Evolutionary conservation across 2,797 vertebrate genomes (phyloP), one percentile per base, ranked within the genome.

Genomic region (Takifugu ocellatus): DNA sequence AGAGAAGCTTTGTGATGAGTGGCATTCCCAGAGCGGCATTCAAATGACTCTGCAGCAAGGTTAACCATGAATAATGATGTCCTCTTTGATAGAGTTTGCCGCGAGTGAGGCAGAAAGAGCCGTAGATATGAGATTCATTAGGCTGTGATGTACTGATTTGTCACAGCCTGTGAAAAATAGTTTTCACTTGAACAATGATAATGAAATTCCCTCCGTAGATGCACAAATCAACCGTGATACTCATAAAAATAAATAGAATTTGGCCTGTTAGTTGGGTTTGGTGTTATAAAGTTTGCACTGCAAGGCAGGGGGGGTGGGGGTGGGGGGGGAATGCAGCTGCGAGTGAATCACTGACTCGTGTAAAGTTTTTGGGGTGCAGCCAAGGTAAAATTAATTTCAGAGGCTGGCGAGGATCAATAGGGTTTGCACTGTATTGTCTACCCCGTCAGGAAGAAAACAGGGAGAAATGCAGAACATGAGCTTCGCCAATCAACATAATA

Each of bases 1-100:
- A 68, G 29, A 54, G 45, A 50, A 16, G 36, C 55, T 26, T 52
- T 16, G 8, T 49, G 54, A 49, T 69, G 77, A 78, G 52, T 59
- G 65, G 66, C 77, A 76, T 74, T 70, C 81, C 54, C 59, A 74
- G 55, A 73, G 48, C 51, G 6, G 47, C 17, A 57, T 14, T 9
- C 49, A 0, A 43, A 73, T 74, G 66, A 82, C 65, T 68, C 65
- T 67, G 61, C 68, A 64, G 36, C 49, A 25, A 56, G 66, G 72
- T 81, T 81, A 78, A 55, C 66, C 53, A 49, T 67, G 70, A 75
- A 75, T 65, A 72, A 77, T 60, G 50, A 72, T 69, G 66, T 59
- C 31, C 56, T 66, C 61, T 64, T 59, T 59, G 51, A 76, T 57
- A 39, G 27, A 46, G 36, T 55, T 57, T 60, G 54, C 61, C 61